Evolutionary conservation across 2,797 vertebrate genomes (phyloP).

Genomic region (Varecia variegata): DNA sequence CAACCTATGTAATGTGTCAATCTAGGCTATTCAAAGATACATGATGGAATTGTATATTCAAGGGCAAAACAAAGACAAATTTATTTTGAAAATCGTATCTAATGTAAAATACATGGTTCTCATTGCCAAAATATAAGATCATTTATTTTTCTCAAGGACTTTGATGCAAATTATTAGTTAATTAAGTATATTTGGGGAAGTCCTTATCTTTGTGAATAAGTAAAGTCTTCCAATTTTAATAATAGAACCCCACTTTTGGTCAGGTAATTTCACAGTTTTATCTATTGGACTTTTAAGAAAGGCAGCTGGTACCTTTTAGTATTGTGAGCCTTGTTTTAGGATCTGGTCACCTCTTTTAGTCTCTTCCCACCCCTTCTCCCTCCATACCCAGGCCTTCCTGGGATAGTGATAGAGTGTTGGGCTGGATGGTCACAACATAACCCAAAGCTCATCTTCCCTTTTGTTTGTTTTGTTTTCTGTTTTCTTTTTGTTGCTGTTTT

Average conservation of each 20-base stretch:
- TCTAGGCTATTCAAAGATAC: neutral
- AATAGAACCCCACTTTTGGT: neutral
- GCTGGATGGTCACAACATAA: neutral
- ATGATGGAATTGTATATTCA: neutral
- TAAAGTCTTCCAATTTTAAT: slow-evolving; percentile 19
- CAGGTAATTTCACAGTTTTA: slow-evolving; percentile 15
- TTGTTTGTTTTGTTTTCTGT: neutral
- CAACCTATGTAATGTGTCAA: neutral
- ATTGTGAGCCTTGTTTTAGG: slow-evolving; percentile 20
- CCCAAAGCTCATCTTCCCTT: neutral
- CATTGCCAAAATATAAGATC: neutral
- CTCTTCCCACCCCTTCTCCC: neutral
- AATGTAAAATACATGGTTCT: neutral
- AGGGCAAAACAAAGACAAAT: neutral
- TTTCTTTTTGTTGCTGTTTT: slow-evolving; percentile 2
- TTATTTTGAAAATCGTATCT: slow-evolving; percentile 29
- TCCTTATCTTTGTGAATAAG: slow-evolving; percentile 20
- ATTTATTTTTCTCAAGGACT: slow-evolving; percentile 21
- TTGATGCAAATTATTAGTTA: neutral
- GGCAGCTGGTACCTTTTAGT: neutral
- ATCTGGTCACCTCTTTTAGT: neutral
- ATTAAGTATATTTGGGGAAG: neutral
- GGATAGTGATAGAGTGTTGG: neutral
- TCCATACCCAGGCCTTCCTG: neutral
- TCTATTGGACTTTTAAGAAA: slow-evolving; percentile 5